phyloP scores from a whole-genome alignment of 2,797 vertebrate genomes.

The Perodicticus potto region DNA sequence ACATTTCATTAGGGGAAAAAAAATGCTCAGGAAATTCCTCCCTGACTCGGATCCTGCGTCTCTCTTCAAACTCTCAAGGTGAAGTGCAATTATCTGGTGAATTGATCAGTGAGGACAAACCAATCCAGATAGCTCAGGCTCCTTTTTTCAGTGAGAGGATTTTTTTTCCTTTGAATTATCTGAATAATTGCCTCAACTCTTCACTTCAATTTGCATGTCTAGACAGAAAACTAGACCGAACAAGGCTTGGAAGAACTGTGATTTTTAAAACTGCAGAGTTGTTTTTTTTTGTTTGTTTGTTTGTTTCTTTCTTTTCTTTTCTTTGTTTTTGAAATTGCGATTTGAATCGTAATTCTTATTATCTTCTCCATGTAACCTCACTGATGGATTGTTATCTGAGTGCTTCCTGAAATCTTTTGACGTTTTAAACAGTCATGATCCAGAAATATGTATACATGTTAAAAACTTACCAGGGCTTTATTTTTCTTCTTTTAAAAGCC shows the following conservation, averaged over 20 bases:
- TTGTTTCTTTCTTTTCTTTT: not conserved
- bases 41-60: constrained; percentile 55
- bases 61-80: constrained; percentile 28
- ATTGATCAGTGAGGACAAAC: constrained; percentile 65
- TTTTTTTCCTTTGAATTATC: constrained; percentile 75
- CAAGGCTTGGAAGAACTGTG: constrained; percentile 36
- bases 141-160: constrained; percentile 19
- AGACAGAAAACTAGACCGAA: constrained; percentile 77
- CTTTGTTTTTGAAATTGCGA: constrained; percentile 28
- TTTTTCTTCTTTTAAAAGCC: constrained; percentile 19
- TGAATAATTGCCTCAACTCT: constrained; percentile 77
- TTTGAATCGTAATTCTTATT: constrained; percentile 63
- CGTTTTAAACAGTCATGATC: constrained; percentile 33
- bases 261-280: constrained; percentile 51
- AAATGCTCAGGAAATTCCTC: constrained; percentile 45
- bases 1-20: constrained; percentile 66
- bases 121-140: constrained; percentile 26
- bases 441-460: constrained; percentile 10
- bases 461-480: constrained; percentile 25
- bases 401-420: constrained; percentile 44
- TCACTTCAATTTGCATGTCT: constrained; percentile 79
- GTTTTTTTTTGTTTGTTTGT: constrained; percentile 33
- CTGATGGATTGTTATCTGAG: not conserved
- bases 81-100: constrained; percentile 52
- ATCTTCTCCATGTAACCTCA: constrained; percentile 21